Base-by-base conservation (phyloP, 2,888 invertebrate species). In the Andrena hattorfiana region DNA sequence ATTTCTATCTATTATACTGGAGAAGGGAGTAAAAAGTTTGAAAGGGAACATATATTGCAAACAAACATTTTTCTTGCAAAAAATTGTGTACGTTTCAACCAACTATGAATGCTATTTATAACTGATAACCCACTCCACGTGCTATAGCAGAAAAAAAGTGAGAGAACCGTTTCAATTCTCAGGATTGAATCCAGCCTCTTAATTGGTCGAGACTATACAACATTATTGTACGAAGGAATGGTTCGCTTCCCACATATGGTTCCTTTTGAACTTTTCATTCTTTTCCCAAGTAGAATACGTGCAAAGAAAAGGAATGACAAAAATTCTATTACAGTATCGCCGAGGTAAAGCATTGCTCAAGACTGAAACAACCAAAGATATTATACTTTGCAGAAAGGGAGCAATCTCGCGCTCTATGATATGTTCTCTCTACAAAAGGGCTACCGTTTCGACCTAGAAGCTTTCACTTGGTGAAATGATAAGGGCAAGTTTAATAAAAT, bases 401-500 rank as follows among this genome's bases (percentile, higher is more conserved):
- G 76, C 73, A 77, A 74, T 72, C 49, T 28, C 26, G 13, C n/a
- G 69, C 42, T 54, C 20, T 23, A 23, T 48, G 73, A 7, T 7
- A 54, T 8, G 63, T 85, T 74, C 13, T 42, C 28, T 56, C 63
- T 54, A 63, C 67, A 71, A 81, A 71, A 42, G 51, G 28, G 16
- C 63, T 42, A 63, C 48, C 63, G 56, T 77, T 79, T 73, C 49
- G 73, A 42, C 63, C 79, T 64, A 71, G 56, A 59, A 64, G 48
- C 67, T 76, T 84, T 77, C 66, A 69, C 64, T 66, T 60, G 76
- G 77, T 32, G 51, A 72, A 86, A 86, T 76, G 87, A 89, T 86
- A 89, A 85, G 87, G 85, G 85, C 80, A 84, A 88, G 89, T 90
- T 90, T 90, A 89, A 90, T 91, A 89, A 90, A 90, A 91, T 90